These are phyloP conservation scores for Lordiphosa fenestrarum DNA, from an alignment of 2,888 invertebrate species.

Conservation along the genomic window DNA sequence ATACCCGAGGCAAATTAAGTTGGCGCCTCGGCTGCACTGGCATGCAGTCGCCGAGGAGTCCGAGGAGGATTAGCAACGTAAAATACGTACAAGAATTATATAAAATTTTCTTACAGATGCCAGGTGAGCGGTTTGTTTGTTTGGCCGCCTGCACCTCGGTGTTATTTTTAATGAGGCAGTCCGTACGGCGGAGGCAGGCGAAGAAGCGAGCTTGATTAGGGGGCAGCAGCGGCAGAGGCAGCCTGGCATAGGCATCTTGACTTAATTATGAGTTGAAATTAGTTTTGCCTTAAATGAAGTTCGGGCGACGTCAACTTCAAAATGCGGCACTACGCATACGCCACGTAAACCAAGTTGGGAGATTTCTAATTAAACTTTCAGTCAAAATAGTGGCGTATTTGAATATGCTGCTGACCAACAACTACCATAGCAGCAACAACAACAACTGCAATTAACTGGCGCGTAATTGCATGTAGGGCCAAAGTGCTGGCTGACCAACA, in stretches of 20 bases:
- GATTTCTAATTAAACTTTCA: slow-evolving; percentile 52
- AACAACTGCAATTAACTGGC: slow-evolving; percentile 65
- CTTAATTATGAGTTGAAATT: slow-evolving; percentile 60
- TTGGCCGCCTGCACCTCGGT: slow-evolving; percentile 29
- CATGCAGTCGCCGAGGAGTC: slow-evolving; percentile 25
- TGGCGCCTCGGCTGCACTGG: slow-evolving; percentile 40
- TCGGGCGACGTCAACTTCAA: slow-evolving; percentile 4
- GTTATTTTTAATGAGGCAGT: slow-evolving; percentile 61
- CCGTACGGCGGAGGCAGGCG: neutral
- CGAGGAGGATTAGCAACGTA: slow-evolving; percentile 1
- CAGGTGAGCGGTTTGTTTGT: slow-evolving; percentile 55
- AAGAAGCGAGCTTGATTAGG: slow-evolving; percentile 52
- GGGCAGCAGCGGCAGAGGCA: neutral
- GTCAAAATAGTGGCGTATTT: slow-evolving; percentile 65
- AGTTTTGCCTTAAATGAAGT: slow-evolving; percentile 40
- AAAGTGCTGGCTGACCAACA: slow-evolving; percentile 56
- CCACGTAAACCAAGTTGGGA: slow-evolving; percentile 10
- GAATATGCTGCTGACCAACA: slow-evolving; percentile 64
- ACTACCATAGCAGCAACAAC: slow-evolving; percentile 10
- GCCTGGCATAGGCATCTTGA: slow-evolving; percentile 27
- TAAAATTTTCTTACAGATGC: slow-evolving; percentile 45
- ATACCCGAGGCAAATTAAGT: slow-evolving; percentile 58
- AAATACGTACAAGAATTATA: slow-evolving; percentile 46
- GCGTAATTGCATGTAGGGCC: slow-evolving; percentile 40
- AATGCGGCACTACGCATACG: slow-evolving; percentile 17